A percentile compares a stretch with the other conserved stretches of the same genome.
phyloP scores from a whole-genome alignment of 2,113 vertebrate genomes.

The Atrichornis clamosus region DNA sequence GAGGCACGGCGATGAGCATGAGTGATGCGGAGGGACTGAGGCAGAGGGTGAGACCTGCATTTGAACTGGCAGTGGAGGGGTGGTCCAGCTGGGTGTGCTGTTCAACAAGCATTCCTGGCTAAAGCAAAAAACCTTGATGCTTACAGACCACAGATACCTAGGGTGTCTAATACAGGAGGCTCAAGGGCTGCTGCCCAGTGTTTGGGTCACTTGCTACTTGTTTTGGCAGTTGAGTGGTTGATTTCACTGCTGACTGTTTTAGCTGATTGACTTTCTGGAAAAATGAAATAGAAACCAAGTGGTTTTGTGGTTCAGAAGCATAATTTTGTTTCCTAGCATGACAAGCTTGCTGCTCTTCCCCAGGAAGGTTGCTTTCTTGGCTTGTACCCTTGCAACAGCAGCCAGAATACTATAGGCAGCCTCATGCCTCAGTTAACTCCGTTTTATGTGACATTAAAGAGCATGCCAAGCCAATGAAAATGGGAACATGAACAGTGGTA shows the following conservation, averaged over 20 bases:
- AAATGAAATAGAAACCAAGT: neutral
- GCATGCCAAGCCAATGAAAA: neutral
- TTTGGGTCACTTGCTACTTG: neutral
- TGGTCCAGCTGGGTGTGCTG: fast-evolving
- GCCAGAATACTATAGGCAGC: conserved; percentile 14
- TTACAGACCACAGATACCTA: neutral
- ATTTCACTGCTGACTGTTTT: neutral
- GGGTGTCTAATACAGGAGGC: neutral
- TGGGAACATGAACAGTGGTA: neutral
- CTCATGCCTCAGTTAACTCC: conserved; percentile 7
- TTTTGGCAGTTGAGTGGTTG: neutral
- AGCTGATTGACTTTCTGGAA: neutral
- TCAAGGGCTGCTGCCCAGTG: neutral
- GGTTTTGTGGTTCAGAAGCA: neutral
- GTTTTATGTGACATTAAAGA: conserved; percentile 12
- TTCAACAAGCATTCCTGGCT: neutral
- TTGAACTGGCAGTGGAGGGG: neutral
- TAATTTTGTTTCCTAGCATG: neutral
- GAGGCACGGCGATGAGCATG: fast-evolving
- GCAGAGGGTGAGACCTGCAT: neutral
- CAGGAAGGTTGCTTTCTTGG: conserved; percentile 13
- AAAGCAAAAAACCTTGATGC: neutral
- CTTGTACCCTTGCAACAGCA: neutral
- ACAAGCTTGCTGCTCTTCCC: neutral
- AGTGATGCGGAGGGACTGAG: fast-evolving